These are phyloP conservation scores for Bryconaethiops microstoma DNA, from an alignment of 2,797 vertebrate genomes.

Conservation along the genomic window DNA sequence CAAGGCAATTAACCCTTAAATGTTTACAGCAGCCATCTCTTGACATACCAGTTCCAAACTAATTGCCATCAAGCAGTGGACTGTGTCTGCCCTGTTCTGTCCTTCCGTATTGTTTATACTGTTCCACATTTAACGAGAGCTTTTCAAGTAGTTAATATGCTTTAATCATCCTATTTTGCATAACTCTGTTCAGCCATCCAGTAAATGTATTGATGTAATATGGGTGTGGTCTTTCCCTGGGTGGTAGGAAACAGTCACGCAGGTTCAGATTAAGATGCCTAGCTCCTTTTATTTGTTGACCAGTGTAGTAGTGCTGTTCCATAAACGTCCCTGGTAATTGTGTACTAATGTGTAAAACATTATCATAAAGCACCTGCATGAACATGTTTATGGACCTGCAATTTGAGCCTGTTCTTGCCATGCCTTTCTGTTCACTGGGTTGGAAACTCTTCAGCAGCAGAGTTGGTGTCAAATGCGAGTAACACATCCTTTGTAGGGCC, in stretches of 20 bases:
- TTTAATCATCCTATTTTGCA: background rate
- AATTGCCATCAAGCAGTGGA: background rate
- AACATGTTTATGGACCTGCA: slow-evolving; percentile 2
- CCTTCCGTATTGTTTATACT: background rate
- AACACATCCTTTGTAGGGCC: background rate
- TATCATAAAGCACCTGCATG: slow-evolving; percentile 16
- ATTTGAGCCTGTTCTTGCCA: background rate
- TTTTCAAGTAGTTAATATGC: background rate
- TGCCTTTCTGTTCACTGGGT: background rate
- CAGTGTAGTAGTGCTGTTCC: background rate
- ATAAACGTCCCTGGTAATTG: background rate
- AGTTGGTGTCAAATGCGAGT: background rate
- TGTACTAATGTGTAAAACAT: slow-evolving; percentile 12
- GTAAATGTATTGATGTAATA: background rate
- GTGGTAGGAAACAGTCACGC: background rate
- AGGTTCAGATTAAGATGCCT: background rate
- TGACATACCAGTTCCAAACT: background rate
- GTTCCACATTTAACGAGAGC: slow-evolving; percentile 10
- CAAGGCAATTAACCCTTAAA: background rate
- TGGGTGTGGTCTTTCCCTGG: background rate
- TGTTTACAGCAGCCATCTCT: background rate
- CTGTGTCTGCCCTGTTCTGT: background rate
- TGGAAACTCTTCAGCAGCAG: background rate
- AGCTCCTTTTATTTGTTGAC: background rate
- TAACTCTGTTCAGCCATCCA: background rate